These are phyloP conservation scores for Microplitis manilae DNA, from an alignment of 2,888 invertebrate species.

Conservation along the genomic window DNA sequence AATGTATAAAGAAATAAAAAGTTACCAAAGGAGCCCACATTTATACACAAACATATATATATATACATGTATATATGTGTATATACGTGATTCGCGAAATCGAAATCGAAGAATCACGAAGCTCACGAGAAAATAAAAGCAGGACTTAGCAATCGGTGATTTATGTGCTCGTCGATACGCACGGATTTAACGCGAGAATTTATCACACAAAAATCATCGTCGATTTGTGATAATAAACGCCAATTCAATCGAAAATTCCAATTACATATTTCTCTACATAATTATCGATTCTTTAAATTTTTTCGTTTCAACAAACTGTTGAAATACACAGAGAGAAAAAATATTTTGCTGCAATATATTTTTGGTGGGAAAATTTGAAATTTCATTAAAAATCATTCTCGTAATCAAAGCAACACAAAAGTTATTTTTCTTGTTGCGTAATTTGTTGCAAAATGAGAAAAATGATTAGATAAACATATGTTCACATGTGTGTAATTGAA, in stretches of 20 bases:
- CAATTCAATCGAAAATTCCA: neutral
- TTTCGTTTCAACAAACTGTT: too few species aligned
- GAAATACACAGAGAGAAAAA: too few species aligned
- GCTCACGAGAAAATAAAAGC: conserved; percentile 47
- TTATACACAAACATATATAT: too few species aligned
- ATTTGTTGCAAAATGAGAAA: too few species aligned
- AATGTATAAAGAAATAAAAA: neutral
- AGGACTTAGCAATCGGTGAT: conserved; percentile 41
- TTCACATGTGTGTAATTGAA: too few species aligned
- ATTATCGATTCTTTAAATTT: neutral
- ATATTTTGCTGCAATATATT: too few species aligned
- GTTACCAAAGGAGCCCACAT: conserved; percentile 23
- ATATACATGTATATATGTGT: conserved; percentile 5
- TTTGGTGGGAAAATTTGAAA: too few species aligned
- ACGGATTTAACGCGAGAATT: conserved; percentile 56
- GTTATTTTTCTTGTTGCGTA: too few species aligned
- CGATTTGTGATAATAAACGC: neutral
- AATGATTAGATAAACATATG: too few species aligned
- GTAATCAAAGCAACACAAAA: too few species aligned
- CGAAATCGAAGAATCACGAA: conserved; percentile 50
- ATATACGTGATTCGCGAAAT: conserved; percentile 49
- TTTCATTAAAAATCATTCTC: too few species aligned
- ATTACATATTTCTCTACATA: neutral
- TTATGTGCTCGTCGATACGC: conserved; percentile 45
- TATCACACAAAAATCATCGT: neutral